Evolutionary conservation across 2,888 invertebrate genomes (phyloP), one percentile per base, ranked within the genome.

Genomic region (Gymnosoma rotundatum): DNA sequence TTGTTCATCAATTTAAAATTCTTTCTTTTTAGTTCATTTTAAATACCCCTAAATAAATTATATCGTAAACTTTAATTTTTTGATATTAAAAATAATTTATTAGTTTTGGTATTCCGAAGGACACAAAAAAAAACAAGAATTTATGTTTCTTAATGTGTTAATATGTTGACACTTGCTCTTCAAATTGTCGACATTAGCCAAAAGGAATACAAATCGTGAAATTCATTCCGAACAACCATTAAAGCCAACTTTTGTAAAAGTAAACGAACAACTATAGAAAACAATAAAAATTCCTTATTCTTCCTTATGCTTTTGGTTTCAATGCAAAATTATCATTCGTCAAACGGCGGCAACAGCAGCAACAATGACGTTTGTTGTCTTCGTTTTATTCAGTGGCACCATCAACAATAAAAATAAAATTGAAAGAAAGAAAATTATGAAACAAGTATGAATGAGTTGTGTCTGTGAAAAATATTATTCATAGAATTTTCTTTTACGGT

Each of bases 251-350:
- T n/a, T n/a, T n/a, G n/a, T n/a, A n/a, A n/a, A n/a, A n/a, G n/a
- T n/a, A n/a, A n/a, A 56, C 18, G 45, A 25, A 21, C 18, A 25
- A 0, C 16, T 42, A 36, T 16, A 48, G n/a, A 10, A 12, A n/a
- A 21, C 45, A 66, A 45, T 20, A 56, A 66, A 48, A 9, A 21
- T 42, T 61, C 32, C 74, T 74, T 67, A 67, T 63, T 78, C 64
- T 70, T 78, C 64, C 66, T 48, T 63, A 72, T 73, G 76, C 45
- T 63, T n/a, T n/a, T 45, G 73, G 45, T 63, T 45, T 63, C 63
- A 52, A 78, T 76, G 73, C 42, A 67, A 78, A 78, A 73, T 80
- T 80, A 83, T 56, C 76, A 80, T 80, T 80, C 76, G 78, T 80
- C 80, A 80, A 75, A 80, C 42, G 60, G 54, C 64, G 64, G 3